Base-by-base conservation (phyloP, 2,888 invertebrate species). In the Chrysomela aeneicollis region DNA sequence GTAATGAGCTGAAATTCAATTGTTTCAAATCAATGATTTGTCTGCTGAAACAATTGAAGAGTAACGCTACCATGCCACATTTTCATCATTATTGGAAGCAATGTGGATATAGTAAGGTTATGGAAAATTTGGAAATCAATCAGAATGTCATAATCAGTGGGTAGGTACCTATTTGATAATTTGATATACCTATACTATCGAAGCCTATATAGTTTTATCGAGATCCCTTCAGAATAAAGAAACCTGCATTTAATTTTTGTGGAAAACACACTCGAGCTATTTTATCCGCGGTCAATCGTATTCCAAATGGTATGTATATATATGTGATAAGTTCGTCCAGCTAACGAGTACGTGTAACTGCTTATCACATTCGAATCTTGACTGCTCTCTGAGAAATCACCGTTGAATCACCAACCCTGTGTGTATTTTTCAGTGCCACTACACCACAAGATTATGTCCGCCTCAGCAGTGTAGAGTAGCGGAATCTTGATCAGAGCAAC, bases 251-350 rank as follows among this genome's bases (percentile, higher is more conserved):
- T 6, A n/a, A 15, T 42, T 42, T 42, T 42, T 42, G n/a, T 15
- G 42, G 42, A 42, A 42, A 42, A 42, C 35, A 35, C n/a, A n/a
- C 15, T 12, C 42, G 15, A 42, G 42, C 12, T 42, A 42, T 42
- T n/a, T 15, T 42, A 42, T 42, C 42, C 42, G 42, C n/a, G 8
- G 42, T 42, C 42, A 42, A 42, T 42, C 42, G n/a, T 42, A 1
- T 15, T 15, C 4, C 42, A 15, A 42, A 15, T 42, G 42, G 42
- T 42, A 42, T 3, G 26, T 26, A 26, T 26, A 26, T 35, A 26
- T 42, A 42, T 42, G 42, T 42, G 42, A 42, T 42, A 42, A 42
- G 42, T 42, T 42, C 42, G 42, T 42, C 42, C 42, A 15, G 42
- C 42, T 42, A 42, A 42, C 42, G 42, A 42, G 42, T 10, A n/a